Evolutionary conservation across 2,888 invertebrate species (phyloP).

Genomic region (Palloptera scutellata): DNA sequence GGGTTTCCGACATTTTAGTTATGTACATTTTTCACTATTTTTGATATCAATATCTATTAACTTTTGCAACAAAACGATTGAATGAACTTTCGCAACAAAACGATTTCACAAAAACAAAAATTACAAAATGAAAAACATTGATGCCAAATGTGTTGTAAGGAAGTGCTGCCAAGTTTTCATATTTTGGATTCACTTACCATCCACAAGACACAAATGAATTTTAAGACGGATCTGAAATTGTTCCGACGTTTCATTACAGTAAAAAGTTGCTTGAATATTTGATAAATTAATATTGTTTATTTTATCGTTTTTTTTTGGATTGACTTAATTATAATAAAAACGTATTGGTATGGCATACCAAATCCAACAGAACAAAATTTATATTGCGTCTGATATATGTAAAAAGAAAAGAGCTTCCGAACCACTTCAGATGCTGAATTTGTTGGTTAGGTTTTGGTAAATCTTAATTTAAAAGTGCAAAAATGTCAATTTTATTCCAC

Average conservation of each 20-base stretch:
- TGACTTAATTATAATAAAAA: no score
- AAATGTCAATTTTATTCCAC: no score
- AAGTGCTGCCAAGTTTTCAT: slow-evolving; percentile 35
- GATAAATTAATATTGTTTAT: not conserved
- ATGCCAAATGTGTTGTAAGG: not conserved
- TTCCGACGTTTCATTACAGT: no score
- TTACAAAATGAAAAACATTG: slow-evolving; percentile 3
- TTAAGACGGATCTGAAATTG: not conserved
- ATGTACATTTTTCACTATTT: slow-evolving; percentile 17
- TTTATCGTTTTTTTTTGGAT: not conserved
- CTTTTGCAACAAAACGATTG: slow-evolving; percentile 13
- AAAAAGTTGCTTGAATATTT: no score
- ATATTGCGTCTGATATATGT: no score
- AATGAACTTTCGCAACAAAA: slow-evolving; percentile 16
- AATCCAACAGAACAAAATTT: no score
- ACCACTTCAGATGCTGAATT: no score
- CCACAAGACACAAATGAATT: slow-evolving; percentile 2
- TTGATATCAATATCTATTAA: not conserved
- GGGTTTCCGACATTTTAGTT: slow-evolving; percentile 33
- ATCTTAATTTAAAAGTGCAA: no score
- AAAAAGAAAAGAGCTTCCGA: no score
- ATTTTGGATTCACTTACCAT: not conserved
- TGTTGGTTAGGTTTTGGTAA: no score
- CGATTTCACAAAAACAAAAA: slow-evolving; percentile 1
- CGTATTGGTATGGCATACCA: no score